phyloP scores from a whole-genome alignment of 2,888 invertebrate species.

The Myathropa florea region DNA sequence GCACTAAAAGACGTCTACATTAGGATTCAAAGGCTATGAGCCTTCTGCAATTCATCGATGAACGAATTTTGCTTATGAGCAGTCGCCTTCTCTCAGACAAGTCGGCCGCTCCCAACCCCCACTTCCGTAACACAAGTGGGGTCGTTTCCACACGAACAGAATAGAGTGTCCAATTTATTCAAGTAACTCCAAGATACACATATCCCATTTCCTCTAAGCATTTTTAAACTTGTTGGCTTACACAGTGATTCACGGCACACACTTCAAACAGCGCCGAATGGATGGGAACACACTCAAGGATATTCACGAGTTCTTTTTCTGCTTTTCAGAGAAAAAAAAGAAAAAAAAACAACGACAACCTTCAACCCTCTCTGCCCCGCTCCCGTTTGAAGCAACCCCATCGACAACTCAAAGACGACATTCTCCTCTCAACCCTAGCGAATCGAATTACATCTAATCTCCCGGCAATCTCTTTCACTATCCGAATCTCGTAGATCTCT shows the following conservation, averaged over 20 bases:
- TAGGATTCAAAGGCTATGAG: no score
- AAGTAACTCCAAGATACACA: constrained; percentile 26
- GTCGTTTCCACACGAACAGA: not conserved
- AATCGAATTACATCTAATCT: constrained; percentile 71
- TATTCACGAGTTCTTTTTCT: constrained; percentile 13
- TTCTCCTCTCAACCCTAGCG: constrained; percentile 59
- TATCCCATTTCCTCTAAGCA: constrained; percentile 38
- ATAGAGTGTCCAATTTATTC: constrained; percentile 10
- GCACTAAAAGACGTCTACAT: no score
- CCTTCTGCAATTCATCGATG: no score
- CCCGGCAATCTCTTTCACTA: constrained; percentile 67
- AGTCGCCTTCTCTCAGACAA: no score
- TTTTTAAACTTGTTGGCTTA: constrained; percentile 59
- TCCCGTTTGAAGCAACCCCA: not conserved
- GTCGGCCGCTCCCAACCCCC: no score
- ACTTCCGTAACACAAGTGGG: no score
- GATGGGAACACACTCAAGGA: constrained; percentile 18
- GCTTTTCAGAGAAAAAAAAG: no score
- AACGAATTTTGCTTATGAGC: no score
- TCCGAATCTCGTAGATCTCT: constrained; percentile 64
- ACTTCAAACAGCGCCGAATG: constrained; percentile 27
- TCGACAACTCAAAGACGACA: constrained; percentile 38
- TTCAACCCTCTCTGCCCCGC: constrained; percentile 5
- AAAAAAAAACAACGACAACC: no score
- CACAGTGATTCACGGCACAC: constrained; percentile 48